These are phyloP conservation scores for Lucinisca nassula DNA, from an alignment of 2,888 invertebrate species.

Conservation along the genomic window DNA sequence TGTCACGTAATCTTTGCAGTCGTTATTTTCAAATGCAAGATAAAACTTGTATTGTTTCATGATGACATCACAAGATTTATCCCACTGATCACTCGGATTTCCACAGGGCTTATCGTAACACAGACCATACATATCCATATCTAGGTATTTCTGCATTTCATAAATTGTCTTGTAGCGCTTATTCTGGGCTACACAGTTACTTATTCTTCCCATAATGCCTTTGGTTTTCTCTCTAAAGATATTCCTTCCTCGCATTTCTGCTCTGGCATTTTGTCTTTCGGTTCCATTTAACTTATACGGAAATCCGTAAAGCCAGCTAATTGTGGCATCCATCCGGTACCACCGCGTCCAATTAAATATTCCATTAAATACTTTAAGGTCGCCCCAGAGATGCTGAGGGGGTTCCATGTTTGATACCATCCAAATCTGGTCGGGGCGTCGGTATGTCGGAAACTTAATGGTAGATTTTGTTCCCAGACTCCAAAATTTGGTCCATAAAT, in stretches of 20 bases:
- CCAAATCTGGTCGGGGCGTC: slow-evolving; percentile 75
- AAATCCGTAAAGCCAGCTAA: slow-evolving; percentile 42
- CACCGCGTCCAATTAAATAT: slow-evolving; percentile 66
- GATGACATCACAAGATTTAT: slow-evolving; percentile 29
- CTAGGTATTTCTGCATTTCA: slow-evolving; percentile 36
- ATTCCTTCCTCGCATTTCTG: slow-evolving; percentile 39
- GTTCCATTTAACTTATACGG: slow-evolving; percentile 28
- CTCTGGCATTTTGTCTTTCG: slow-evolving; percentile 18
- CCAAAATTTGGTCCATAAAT: slow-evolving; percentile 54
- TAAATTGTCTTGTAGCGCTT: slow-evolving; percentile 35
- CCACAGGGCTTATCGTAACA: slow-evolving; percentile 54
- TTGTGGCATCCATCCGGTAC: slow-evolving; percentile 49
- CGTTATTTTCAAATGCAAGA: slow-evolving; percentile 61
- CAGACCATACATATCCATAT: slow-evolving; percentile 54
- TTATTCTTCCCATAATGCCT: slow-evolving; percentile 46
- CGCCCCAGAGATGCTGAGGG: slow-evolving; percentile 67
- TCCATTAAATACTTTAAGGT: slow-evolving; percentile 51
- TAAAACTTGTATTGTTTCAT: slow-evolving; percentile 56
- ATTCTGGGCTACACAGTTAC: slow-evolving; percentile 56
- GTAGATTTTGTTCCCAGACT: slow-evolving; percentile 28
- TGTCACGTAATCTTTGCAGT: slow-evolving; percentile 58
- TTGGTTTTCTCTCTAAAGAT: slow-evolving; percentile 51
- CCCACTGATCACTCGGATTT: background rate
- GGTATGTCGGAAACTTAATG: slow-evolving; percentile 60
- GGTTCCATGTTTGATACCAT: slow-evolving; percentile 75